phyloP scores from a whole-genome alignment of 2,113 vertebrate genomes.

The Indicator indicator region DNA sequence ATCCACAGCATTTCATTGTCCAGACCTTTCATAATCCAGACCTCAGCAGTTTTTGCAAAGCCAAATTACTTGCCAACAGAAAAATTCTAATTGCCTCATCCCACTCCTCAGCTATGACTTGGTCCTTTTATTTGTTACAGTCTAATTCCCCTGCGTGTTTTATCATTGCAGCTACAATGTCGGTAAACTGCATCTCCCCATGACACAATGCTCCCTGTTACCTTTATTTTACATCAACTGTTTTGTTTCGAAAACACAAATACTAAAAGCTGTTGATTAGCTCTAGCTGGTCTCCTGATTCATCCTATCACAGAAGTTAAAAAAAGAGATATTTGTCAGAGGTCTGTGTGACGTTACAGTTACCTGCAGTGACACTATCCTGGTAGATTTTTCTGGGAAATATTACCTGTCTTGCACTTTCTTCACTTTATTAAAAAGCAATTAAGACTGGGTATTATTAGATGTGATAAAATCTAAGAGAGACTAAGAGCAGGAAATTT shows the following conservation, averaged over 20 bases:
- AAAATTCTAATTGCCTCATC: not conserved
- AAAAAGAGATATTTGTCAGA: constrained; percentile 2
- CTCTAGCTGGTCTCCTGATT: not conserved
- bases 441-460: not conserved
- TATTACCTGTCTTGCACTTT: not conserved
- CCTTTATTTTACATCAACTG: not conserved
- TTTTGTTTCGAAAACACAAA: not conserved
- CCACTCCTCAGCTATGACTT: not conserved
- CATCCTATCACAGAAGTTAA: not conserved
- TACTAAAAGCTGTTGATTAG: not conserved
- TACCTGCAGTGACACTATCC: not conserved
- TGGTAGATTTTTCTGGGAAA: constrained; percentile 22
- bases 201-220: not conserved
- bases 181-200: not conserved
- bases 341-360: not conserved
- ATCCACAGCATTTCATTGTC: not conserved
- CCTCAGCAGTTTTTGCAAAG: not conserved
- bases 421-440: not conserved
- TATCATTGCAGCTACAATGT: not conserved
- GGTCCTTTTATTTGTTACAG: not conserved
- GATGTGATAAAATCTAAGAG: not conserved
- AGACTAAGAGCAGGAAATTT: not conserved
- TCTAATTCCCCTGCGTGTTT: not conserved
- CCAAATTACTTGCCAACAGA: not conserved
- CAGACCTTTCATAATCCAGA: not conserved